Percentiles rank a stretch among this genome's conserved stretches.
phyloP scores from a whole-genome alignment of 1,140 invertebrate species.

The Neotoxoptera formosana region DNA sequence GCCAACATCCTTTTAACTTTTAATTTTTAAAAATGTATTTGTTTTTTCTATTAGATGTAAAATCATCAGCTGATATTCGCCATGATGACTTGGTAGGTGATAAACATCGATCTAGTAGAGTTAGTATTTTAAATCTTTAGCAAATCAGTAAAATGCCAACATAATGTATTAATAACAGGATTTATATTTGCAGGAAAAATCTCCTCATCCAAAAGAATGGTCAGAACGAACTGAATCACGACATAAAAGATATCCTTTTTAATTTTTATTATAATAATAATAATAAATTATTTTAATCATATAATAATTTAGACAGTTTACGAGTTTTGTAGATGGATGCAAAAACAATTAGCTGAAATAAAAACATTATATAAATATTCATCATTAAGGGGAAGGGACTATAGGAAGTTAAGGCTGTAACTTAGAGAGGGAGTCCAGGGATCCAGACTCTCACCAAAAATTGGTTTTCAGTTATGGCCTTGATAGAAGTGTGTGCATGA shows the following conservation, averaged over 20 bases:
- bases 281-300: too few species aligned
- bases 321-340: background rate
- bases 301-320: background rate
- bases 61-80: constrained; percentile 41
- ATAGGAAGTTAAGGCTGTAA: background rate
- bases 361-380: background rate
- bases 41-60: constrained; percentile 40
- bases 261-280: background rate
- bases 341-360: background rate
- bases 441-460: too few species aligned
- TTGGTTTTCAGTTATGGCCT: too few species aligned
- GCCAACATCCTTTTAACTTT: background rate
- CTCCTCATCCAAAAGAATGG: constrained; percentile 50
- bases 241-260: constrained; percentile 54
- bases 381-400: background rate
- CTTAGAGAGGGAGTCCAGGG: too few species aligned
- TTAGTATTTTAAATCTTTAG: background rate
- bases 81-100: constrained; percentile 30
- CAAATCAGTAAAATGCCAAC: background rate
- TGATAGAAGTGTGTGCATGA: background rate
- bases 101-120: constrained; percentile 45
- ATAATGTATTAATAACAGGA: background rate
- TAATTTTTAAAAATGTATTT: background rate
- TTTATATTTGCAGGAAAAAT: constrained; percentile 35
- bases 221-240: constrained; percentile 39